phyloP scores from a whole-genome alignment of 1,140 invertebrate species.

The Zaprionus vittiger region DNA sequence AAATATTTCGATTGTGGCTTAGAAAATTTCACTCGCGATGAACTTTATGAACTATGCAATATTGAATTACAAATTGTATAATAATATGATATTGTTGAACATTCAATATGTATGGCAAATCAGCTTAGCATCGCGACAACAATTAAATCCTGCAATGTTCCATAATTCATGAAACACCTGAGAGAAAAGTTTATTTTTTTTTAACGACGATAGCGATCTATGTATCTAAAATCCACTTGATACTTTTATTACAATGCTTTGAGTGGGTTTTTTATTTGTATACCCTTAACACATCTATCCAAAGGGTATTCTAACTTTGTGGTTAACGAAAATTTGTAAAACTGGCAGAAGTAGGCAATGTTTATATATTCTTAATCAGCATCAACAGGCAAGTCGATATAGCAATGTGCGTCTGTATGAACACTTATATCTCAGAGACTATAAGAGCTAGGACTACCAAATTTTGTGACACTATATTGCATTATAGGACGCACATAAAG shows the following conservation, averaged over 20 bases:
- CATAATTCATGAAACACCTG: slow-evolving; percentile 9
- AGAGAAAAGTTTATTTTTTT: not conserved
- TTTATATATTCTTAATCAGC: no score
- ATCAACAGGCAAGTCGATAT: no score
- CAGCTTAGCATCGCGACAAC: not conserved
- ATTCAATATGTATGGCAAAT: slow-evolving; percentile 1
- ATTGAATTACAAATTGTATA: not conserved
- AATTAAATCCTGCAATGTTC: slow-evolving; percentile 10
- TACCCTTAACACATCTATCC: not conserved
- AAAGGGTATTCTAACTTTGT: not conserved
- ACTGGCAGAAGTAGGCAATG: not conserved
- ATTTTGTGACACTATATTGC: not conserved
- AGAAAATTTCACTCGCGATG: not conserved
- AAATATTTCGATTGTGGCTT: not conserved
- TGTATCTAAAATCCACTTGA: slow-evolving; percentile 1
- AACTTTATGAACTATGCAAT: not conserved
- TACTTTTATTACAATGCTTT: not conserved
- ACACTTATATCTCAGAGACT: not conserved
- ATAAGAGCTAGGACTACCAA: not conserved
- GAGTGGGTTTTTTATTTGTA: not conserved
- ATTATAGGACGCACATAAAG: not conserved
- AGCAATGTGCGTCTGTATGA: not conserved
- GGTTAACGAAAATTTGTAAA: not conserved
- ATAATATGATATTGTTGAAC: not conserved
- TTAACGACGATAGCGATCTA: not conserved